Evolutionary conservation across 2,113 vertebrate species (phyloP).

Genomic region (Ascaphus truei): DNA sequence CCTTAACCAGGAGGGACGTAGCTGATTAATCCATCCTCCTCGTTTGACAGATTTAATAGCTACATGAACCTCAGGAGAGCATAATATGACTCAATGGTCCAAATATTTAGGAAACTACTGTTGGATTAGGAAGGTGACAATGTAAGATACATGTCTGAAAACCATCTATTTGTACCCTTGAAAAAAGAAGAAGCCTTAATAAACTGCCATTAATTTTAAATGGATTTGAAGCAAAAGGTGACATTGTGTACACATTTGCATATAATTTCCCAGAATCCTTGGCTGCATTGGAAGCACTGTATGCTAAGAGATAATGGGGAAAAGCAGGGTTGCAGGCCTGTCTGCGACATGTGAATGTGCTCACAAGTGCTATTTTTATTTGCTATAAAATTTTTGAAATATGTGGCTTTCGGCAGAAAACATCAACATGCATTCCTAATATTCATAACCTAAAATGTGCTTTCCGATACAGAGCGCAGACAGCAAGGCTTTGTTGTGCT

Average conservation of each 20-base stretch:
- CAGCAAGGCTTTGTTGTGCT: neutral
- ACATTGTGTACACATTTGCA: too few species aligned
- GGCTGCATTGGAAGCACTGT: too few species aligned
- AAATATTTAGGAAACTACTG: slow-evolving; percentile 29
- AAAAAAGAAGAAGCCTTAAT: slow-evolving; percentile 12
- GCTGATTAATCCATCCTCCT: slow-evolving; percentile 36
- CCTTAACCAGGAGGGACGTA: slow-evolving; percentile 16
- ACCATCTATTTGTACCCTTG: neutral
- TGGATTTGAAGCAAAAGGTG: too few species aligned
- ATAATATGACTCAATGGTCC: slow-evolving; percentile 33
- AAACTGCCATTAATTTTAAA: slow-evolving; percentile 17
- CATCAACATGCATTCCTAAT: too few species aligned
- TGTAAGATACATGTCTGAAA: slow-evolving; percentile 1
- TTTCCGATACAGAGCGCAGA: neutral
- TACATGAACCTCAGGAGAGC: slow-evolving; percentile 26
- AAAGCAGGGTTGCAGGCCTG: too few species aligned
- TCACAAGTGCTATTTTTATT: too few species aligned
- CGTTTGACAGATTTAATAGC: slow-evolving; percentile 36
- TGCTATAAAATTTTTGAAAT: too few species aligned
- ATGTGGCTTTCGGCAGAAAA: too few species aligned
- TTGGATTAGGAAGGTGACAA: slow-evolving; percentile 28
- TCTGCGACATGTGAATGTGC: too few species aligned
- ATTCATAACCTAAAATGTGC: too few species aligned
- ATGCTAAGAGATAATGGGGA: too few species aligned
- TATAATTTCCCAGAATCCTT: too few species aligned